Conservation (phyloP, 92 coral and sea anemone species). For the Scolanthus callimorphus region DNA sequence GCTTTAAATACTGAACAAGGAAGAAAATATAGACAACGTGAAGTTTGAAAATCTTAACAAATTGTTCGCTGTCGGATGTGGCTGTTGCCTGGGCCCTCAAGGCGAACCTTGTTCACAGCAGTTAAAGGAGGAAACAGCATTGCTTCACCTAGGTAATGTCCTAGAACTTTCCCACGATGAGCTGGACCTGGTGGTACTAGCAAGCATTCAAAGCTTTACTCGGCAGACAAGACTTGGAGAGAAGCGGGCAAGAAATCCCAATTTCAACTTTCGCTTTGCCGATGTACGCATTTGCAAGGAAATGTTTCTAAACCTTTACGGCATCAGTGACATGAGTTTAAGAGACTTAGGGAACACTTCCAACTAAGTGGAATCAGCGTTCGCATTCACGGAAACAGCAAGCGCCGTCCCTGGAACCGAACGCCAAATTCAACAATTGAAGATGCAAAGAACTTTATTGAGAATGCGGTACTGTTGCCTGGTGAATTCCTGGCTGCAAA, state of each 20-base stretch:
- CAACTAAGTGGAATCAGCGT: conserved; percentile 4
- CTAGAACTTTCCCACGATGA: conserved; percentile 7
- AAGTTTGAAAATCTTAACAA: conserved; percentile 7
- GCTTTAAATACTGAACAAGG: conserved; percentile 10
- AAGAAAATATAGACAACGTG: conserved; percentile 5
- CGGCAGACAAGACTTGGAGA: conserved; percentile 6
- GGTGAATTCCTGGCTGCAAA: too few relatives aligned
- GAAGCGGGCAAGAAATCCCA: conserved; percentile 10
- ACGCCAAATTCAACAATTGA: too few relatives aligned
- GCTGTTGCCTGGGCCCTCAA: conserved; percentile 5
- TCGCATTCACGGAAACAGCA: too few relatives aligned
- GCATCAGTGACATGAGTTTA: conserved; percentile 1
- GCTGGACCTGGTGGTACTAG: conserved; percentile 12
- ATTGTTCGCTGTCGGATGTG: conserved; percentile 3
- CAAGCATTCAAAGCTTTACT: conserved; percentile 8
- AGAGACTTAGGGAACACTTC: conserved; percentile 2
- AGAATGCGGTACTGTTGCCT: too few relatives aligned
- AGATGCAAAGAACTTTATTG: too few relatives aligned
- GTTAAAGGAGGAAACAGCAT: conserved; percentile 1
- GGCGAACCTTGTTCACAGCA: conserved; percentile 9
- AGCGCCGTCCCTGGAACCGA: too few relatives aligned
- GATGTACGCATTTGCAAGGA: conserved; percentile 10
- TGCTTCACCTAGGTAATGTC: conserved; percentile 4
- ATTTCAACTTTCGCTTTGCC: conserved; percentile 6
- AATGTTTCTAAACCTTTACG: conserved; percentile 5